Evolutionary conservation across 2,888 invertebrate species (phyloP), one percentile per base, ranked within the genome.

Genomic region (Spisula solida): DNA sequence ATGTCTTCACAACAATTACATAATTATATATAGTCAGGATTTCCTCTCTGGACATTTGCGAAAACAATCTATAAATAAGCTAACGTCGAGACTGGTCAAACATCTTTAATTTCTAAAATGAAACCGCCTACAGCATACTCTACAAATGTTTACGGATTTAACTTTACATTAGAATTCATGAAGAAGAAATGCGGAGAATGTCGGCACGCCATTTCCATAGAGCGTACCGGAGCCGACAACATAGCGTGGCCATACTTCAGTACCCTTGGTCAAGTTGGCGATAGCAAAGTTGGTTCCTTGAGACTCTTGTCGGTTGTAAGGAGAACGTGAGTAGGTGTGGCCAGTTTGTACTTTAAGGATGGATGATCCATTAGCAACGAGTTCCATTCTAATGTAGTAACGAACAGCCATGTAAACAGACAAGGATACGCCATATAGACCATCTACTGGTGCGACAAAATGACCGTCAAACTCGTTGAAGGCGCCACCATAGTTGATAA

Each of bases 191-290:
- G 79, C 92, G 31, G 89, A 89, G 56, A 92, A 89, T 20, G 90
- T 89, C 0, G 92, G 85, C 8, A 92, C 92, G 31, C 89, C 89
- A 31, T 90, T 82, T 10, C 82, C 92, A 18, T 75, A 88, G 8
- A 92, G 81, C 0, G 56, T 20, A n/a, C 86, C 88, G 20, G 87
- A 87, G 12, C 90, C 89, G 48, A 80, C 66, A 34, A 85, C 70
- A 48, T 92, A 92, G n/a, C 89, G 87, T 4, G 92, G 90, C 90
- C 92, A 90, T 8, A 90, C 86, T 34, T 88, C 88, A 29, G 89
- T 88, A 14, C 92, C 90, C 41, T 87, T 60, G 16, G 90, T 88
- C 25, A 90, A 47, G 47, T 90, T 88, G 14, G 80, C 83, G 18
- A 92, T 66, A 6, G 70, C 87, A 55, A 85, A 92, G 79, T 92